phyloP scores from a whole-genome alignment of 64 coral and sea anemone genomes.

The Porites lutea region DNA sequence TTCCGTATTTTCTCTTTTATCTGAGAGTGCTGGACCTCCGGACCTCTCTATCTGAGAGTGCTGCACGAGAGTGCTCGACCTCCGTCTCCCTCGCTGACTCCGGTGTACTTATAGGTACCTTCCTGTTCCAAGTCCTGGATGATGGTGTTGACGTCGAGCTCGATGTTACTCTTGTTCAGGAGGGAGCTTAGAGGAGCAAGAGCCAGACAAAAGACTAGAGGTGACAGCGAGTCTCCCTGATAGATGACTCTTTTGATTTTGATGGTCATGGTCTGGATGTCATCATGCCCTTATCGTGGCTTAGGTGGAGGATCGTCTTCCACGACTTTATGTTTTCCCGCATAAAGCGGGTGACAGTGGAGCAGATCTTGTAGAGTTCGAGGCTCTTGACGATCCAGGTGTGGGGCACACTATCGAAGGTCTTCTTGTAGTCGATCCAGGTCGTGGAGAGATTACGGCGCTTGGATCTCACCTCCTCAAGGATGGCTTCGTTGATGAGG shows the following conservation, averaged over 20 bases:
- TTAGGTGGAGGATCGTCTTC: slow-evolving; percentile 26
- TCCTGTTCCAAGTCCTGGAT: no score
- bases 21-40: no score
- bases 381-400: slow-evolving; percentile 24
- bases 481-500: slow-evolving; percentile 17
- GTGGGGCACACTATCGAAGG: slow-evolving; percentile 35
- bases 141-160: no score
- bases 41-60: no score
- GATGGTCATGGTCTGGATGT: not conserved
- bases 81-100: no score
- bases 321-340: slow-evolving; percentile 10
- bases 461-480: slow-evolving; percentile 27
- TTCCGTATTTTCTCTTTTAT: no score
- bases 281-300: slow-evolving; percentile 8
- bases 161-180: no score
- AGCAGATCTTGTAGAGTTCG: not conserved
- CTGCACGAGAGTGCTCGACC: no score
- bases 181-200: slow-evolving; percentile 8
- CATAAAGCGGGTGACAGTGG: slow-evolving; percentile 1
- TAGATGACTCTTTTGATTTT: slow-evolving; percentile 36
- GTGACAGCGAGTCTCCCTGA: slow-evolving; percentile 42
- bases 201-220: slow-evolving; percentile 23
- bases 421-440: slow-evolving; percentile 49
- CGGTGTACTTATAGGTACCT: no score
- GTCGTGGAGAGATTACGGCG: not conserved